Base-by-base conservation (phyloP, 2,888 invertebrate genomes). In the Leptura quadrifasciata region DNA sequence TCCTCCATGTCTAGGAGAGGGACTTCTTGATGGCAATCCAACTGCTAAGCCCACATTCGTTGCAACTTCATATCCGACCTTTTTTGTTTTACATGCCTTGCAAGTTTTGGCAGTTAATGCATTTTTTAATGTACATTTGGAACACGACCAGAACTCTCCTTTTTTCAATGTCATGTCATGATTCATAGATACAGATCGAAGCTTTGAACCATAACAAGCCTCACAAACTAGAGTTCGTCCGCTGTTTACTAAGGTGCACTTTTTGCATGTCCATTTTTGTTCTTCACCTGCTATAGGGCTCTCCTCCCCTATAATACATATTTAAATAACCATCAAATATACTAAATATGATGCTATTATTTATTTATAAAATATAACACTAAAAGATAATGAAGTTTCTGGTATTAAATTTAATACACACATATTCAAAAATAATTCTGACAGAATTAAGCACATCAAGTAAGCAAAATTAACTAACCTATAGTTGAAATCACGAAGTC, bases 201-300 rank as follows among this genome's bases (percentile, higher is more conserved):
- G 90, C 83, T 94, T 94, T 0, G 95, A 94, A n/a, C 95, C 95
- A 55, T 95, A 95, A 88, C 98, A 98, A 0, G 96, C 96, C 12
- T 95, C 94, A 88, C 98, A 98, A 0, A 94, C 94, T 76, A 92
- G 91, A 0, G 93, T 92, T 21, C 92, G 90, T 0, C 92, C 90
- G 18, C 94, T 93, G 89, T 98, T 98, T 24, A 96, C 92, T 75
- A 97, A 90, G 1, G 97, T 97, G 87, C 98, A 98, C 83, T 96
- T 95, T 79, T 93, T 92, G 88, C 97, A 98, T 15, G 95, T 93
- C 97, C 97, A 98, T 77, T 93, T 90, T 80, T 89, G 90, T 74
- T 89, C 89, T 31, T 88, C 88, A 21, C 76, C 65, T 1, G 69
- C 20, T 6, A 63, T 54, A 15, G 80, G 74, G 72, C 79, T 80